Evolutionary conservation across 1,140 invertebrate species (phyloP).

Genomic region (Melitaea cinxia): DNA sequence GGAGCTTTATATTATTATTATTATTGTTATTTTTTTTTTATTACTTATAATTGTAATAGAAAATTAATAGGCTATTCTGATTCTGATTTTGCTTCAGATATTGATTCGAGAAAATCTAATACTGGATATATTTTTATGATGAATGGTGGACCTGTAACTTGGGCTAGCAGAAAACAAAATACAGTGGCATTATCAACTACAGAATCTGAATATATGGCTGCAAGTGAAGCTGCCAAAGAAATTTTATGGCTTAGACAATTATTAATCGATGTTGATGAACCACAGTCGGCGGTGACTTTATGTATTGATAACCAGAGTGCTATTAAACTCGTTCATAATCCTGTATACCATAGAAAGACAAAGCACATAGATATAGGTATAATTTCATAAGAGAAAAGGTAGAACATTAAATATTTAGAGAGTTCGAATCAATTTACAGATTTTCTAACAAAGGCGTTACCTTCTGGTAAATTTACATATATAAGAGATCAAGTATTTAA

Average conservation of each 20-base stretch:
- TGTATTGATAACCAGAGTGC: conserved; percentile 2
- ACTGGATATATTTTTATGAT: conserved; percentile 34
- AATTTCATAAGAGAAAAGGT: neutral
- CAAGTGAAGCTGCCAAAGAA: conserved; percentile 26
- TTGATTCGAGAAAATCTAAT: conserved; percentile 26
- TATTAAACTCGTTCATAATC: neutral
- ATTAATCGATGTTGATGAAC: conserved; percentile 12
- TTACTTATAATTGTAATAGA: conserved; percentile 13
- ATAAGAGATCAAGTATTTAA: too few relatives aligned
- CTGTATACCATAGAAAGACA: neutral
- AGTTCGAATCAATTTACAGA: too few relatives aligned
- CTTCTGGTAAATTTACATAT: too few relatives aligned
- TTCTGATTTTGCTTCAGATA: conserved; percentile 34
- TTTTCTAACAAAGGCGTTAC: too few relatives aligned
- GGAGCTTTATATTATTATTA: too few relatives aligned
- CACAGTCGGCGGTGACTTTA: neutral
- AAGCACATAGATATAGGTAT: neutral
- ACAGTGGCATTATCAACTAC: conserved; percentile 29
- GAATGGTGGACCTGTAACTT: conserved; percentile 31
- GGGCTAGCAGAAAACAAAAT: conserved; percentile 30
- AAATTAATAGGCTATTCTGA: conserved; percentile 29
- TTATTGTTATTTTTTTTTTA: too few relatives aligned
- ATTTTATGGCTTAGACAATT: conserved; percentile 33
- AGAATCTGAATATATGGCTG: conserved; percentile 34
- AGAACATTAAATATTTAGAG: neutral